Evolutionary conservation across 2,888 invertebrate genomes (phyloP).

Genomic region (Drosophila hamatofila): DNA sequence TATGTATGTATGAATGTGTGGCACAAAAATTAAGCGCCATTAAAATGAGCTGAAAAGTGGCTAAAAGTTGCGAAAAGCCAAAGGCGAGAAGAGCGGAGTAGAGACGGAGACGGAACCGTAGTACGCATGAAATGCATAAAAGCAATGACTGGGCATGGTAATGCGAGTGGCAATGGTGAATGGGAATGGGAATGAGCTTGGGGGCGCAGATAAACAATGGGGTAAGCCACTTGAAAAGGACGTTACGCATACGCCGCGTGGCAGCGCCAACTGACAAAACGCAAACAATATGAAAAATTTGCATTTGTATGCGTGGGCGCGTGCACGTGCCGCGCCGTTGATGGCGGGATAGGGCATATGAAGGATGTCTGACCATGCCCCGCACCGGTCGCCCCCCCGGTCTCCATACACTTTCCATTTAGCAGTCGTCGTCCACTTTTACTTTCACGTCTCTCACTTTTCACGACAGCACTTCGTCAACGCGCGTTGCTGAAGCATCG

Average conservation of each 20-base stretch:
- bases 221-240: slow-evolving; percentile 27
- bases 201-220: slow-evolving; percentile 58
- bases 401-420: slow-evolving; percentile 1
- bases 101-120: background rate
- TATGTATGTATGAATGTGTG: slow-evolving; percentile 24
- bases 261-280: slow-evolving; percentile 51
- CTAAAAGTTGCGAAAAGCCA: slow-evolving; percentile 4
- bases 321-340: slow-evolving; percentile 43
- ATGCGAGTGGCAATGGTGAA: background rate
- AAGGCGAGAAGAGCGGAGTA: background rate
- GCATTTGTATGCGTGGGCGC: slow-evolving; percentile 67
- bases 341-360: background rate
- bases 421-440: slow-evolving; percentile 31
- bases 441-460: slow-evolving; percentile 58
- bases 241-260: slow-evolving; percentile 65
- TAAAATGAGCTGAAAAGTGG: slow-evolving; percentile 48
- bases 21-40: slow-evolving; percentile 68
- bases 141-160: slow-evolving; percentile 16
- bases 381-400: background rate
- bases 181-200: background rate
- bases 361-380: slow-evolving; percentile 1
- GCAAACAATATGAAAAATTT: slow-evolving; percentile 64
- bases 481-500: slow-evolving; percentile 23
- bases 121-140: slow-evolving; percentile 28
- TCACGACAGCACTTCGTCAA: slow-evolving; percentile 59